Evolutionary conservation across 2,888 invertebrate species (phyloP).

Genomic region (Ophioninae sp.): DNA sequence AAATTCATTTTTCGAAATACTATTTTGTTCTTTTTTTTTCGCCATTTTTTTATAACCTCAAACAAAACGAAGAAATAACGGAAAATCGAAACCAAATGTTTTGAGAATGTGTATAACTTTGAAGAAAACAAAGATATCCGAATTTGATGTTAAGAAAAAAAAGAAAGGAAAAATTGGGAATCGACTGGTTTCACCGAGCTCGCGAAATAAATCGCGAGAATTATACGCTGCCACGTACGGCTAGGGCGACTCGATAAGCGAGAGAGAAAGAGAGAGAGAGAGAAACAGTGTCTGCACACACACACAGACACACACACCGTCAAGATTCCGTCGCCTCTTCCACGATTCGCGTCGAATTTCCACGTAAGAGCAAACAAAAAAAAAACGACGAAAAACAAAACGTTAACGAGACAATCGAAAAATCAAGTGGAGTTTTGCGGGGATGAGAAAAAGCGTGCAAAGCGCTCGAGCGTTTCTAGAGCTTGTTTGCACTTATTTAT

Average conservation of each 20-base stretch:
- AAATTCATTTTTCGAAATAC: too few species aligned
- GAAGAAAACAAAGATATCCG: background rate
- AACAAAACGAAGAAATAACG: too few species aligned
- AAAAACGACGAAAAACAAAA: background rate
- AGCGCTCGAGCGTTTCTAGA: background rate
- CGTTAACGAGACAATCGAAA: background rate
- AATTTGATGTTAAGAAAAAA: background rate
- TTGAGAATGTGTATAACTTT: background rate
- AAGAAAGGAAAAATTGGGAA: background rate
- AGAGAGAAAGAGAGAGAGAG: background rate
- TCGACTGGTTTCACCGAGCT: background rate
- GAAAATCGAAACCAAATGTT: too few species aligned
- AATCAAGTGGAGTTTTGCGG: too few species aligned
- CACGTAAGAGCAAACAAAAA: background rate
- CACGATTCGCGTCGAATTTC: background rate
- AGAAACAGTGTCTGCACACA: constrained; percentile 9
- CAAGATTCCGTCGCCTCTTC: constrained; percentile 23
- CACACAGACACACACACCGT: too few species aligned
- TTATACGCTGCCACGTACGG: constrained; percentile 28
- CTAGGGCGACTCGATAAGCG: constrained; percentile 24
- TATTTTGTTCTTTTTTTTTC: too few species aligned
- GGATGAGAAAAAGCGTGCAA: background rate
- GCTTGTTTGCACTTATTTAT: constrained; percentile 41
- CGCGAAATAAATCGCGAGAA: constrained; percentile 16
- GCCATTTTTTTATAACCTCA: too few species aligned